Percentiles rank a stretch among this genome's conserved stretches.
Evolutionary conservation across 2,797 vertebrate species (phyloP).

Genomic region (Sebastiscus tertius): DNA sequence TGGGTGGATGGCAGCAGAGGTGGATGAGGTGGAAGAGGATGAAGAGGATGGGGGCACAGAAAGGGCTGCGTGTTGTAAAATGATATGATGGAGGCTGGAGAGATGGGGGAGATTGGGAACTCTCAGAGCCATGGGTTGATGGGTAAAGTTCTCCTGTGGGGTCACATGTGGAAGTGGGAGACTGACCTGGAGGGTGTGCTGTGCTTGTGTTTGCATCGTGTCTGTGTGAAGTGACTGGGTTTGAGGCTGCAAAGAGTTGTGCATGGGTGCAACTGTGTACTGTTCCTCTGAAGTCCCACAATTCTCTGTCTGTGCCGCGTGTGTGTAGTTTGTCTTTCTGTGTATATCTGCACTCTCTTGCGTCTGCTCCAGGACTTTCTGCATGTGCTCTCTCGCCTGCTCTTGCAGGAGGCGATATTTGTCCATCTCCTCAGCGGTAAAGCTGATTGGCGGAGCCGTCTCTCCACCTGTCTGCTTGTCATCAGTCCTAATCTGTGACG

Average conservation of each 20-base stretch:
- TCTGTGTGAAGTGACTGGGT: slow-evolving; percentile 50
- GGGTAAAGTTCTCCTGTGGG: slow-evolving; percentile 64
- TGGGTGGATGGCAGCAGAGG: slow-evolving; percentile 70
- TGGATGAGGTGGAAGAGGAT: slow-evolving; percentile 71
- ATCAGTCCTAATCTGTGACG: slow-evolving; percentile 50
- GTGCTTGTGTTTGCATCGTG: slow-evolving; percentile 55
- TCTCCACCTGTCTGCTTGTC: slow-evolving; percentile 75
- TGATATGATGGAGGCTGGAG: slow-evolving; percentile 76
- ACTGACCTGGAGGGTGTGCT: slow-evolving; percentile 46
- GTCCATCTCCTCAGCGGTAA: slow-evolving; percentile 95
- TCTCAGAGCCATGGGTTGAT: slow-evolving; percentile 68
- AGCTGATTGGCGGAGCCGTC: slow-evolving; percentile 89
- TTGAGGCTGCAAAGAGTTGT: slow-evolving; percentile 59
- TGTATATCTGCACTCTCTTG: slow-evolving; percentile 75
- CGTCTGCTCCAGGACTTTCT: slow-evolving; percentile 90
- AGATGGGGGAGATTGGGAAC: slow-evolving; percentile 73
- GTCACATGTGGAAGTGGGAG: slow-evolving; percentile 50
- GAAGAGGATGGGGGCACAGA: slow-evolving; percentile 74
- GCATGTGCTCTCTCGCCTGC: slow-evolving; percentile 96
- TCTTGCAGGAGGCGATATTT: slow-evolving; percentile 95
- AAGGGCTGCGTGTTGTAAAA: slow-evolving; percentile 87
- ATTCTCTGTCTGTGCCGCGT: slow-evolving; percentile 23
- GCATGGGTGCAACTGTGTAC: slow-evolving; percentile 41
- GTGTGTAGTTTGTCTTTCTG: slow-evolving; percentile 48
- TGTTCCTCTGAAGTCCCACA: slow-evolving; percentile 38